A percentile compares a stretch with the other conserved stretches of the same genome.
phyloP scores from a whole-genome alignment of 2,888 invertebrate genomes.

The Erpobdella octoculata region DNA sequence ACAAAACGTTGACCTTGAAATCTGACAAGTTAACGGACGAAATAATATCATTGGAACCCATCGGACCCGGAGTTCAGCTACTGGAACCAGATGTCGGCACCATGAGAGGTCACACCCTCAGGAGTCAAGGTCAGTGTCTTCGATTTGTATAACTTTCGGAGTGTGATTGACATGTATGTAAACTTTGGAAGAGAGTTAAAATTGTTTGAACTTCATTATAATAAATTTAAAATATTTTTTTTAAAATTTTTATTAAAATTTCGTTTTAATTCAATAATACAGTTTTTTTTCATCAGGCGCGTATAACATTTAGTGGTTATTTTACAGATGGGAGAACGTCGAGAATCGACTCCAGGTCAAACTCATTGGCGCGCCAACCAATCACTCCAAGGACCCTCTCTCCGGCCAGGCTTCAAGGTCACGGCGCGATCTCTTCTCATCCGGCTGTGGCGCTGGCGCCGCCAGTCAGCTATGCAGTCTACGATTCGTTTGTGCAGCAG shows the following conservation, averaged over 20 bases:
- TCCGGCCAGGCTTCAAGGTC: background rate
- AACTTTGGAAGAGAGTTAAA: background rate
- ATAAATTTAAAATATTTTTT: background rate
- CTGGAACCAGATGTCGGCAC: conserved; percentile 44
- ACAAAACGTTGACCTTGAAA: background rate
- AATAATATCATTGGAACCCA: conserved; percentile 49
- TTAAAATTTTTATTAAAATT: too few relatives aligned
- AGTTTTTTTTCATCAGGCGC: too few relatives aligned
- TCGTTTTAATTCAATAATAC: too few relatives aligned
- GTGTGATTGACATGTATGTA: too few relatives aligned
- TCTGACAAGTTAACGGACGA: conserved; percentile 50
- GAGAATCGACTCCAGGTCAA: background rate
- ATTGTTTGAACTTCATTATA: background rate
- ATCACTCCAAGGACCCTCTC: background rate
- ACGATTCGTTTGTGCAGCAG: background rate
- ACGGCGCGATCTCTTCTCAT: too few relatives aligned
- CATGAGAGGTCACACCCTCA: conserved; percentile 19
- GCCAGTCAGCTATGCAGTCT: background rate
- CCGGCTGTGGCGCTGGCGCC: too few relatives aligned
- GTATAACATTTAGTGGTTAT: too few relatives aligned
- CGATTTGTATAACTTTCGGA: too few relatives aligned
- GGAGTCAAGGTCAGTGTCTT: background rate
- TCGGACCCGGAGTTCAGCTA: conserved; percentile 49
- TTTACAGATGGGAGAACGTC: background rate
- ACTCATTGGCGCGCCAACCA: background rate